Evolutionary conservation across 2,888 invertebrate species (phyloP).

Genomic region (Nysson spinosus): DNA sequence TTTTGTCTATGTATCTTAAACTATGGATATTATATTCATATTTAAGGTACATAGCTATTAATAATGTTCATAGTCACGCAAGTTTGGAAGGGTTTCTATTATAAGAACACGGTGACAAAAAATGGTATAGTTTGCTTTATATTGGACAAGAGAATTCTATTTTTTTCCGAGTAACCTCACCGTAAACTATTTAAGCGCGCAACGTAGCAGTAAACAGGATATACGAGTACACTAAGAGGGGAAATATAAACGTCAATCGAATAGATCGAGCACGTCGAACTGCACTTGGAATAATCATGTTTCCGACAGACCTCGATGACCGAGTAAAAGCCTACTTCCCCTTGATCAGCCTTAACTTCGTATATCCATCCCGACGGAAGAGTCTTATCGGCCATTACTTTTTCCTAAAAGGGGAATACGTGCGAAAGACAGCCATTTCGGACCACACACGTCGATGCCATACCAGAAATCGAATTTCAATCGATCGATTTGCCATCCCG

Average conservation of each 20-base stretch:
- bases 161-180: not conserved
- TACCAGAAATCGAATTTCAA: slow-evolving; percentile 61
- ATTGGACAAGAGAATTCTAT: not conserved
- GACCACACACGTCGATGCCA: slow-evolving; percentile 41
- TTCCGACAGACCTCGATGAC: slow-evolving; percentile 51
- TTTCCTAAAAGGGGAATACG: slow-evolving; percentile 8
- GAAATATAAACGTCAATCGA: slow-evolving; percentile 33
- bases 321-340: slow-evolving; percentile 54
- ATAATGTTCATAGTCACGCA: no score
- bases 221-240: slow-evolving; percentile 8
- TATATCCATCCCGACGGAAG: slow-evolving; percentile 40
- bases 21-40: no score
- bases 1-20: no score
- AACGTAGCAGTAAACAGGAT: slow-evolving; percentile 16
- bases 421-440: slow-evolving; percentile 1
- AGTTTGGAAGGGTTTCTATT: no score
- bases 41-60: no score
- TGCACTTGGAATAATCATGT: slow-evolving; percentile 49
- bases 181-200: slow-evolving; percentile 7
- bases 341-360: slow-evolving; percentile 49
- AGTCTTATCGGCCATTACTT: slow-evolving; percentile 25
- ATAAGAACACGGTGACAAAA: no score
- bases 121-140: no score
- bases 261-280: slow-evolving; percentile 22
- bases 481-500: slow-evolving; percentile 52